These are phyloP conservation scores for human (Homo sapiens) DNA, from an alignment of 2,113 vertebrate genomes.

Conservation along the genomic window GRCh38 chr3:184619001-184619500, in stretches of 20 bases:
- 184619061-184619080: background rate
- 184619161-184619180: background rate
- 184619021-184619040: background rate
- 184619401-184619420: background rate
- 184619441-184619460: background rate
- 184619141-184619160: background rate
- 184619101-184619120: background rate
- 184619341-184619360: background rate
- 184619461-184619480: background rate
- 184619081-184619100: background rate
- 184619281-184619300: background rate
- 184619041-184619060: background rate
- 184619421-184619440: background rate
- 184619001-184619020: background rate
- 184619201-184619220: slow-evolving; percentile 35
- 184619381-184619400: background rate
- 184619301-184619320: background rate
- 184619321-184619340: background rate
- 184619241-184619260: background rate
- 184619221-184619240: background rate
- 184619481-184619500: background rate
- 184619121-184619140: background rate
- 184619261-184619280: background rate
- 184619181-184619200: background rate
- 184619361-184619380: background rate